These are phyloP conservation scores for Ceyx margarethae DNA, from an alignment of 2,113 vertebrate species.

Conservation along the genomic window DNA sequence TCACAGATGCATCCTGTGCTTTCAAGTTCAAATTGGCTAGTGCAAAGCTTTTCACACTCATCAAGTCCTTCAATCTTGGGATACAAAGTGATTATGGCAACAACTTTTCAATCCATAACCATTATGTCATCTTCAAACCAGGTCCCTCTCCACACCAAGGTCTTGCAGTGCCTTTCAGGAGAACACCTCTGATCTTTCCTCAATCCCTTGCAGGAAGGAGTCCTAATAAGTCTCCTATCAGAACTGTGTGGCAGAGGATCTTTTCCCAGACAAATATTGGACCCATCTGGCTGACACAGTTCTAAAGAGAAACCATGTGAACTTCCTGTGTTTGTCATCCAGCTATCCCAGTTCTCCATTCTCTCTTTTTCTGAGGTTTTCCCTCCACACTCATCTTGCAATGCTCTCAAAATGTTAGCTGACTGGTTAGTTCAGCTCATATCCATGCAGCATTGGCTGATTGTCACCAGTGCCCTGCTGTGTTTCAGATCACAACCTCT, in stretches of 20 bases:
- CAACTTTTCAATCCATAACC: neutral
- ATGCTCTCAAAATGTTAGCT: neutral
- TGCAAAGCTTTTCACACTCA: neutral
- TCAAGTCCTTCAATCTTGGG: neutral
- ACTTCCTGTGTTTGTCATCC: neutral
- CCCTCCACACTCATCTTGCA: neutral
- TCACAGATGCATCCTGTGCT: neutral
- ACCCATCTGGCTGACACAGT: neutral
- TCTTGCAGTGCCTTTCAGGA: neutral
- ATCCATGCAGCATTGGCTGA: rapidly evolving
- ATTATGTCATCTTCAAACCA: neutral
- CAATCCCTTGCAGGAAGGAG: rapidly evolving
- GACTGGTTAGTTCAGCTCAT: neutral
- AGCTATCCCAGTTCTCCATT: neutral
- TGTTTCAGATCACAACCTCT: neutral
- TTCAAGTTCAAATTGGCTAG: neutral
- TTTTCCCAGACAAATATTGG: neutral
- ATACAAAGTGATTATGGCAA: neutral
- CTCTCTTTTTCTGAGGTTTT: neutral
- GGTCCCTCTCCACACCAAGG: neutral
- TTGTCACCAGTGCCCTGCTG: neutral
- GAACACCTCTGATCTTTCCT: neutral
- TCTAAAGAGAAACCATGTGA: neutral
- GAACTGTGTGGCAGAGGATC: neutral
- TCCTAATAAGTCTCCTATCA: neutral